A percentile compares a stretch with the other conserved stretches of the same genome.
Evolutionary conservation across 1,140 invertebrate species (phyloP).

Genomic region (Lucilia cuprina): DNA sequence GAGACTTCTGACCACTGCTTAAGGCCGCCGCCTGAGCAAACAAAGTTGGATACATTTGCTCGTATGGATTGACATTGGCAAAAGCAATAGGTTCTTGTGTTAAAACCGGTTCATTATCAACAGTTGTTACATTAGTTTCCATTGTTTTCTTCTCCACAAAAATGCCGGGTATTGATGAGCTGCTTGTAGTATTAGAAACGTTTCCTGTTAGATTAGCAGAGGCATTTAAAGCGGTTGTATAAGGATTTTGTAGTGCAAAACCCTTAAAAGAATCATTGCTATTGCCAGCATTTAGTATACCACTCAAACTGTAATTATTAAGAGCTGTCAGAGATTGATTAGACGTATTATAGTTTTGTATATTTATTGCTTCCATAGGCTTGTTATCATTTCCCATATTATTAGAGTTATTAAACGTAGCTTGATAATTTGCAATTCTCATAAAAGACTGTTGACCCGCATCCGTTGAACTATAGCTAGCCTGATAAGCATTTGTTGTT

Average conservation of each 20-base stretch:
- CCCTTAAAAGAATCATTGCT: constrained; percentile 27
- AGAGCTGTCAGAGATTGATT: constrained; percentile 37
- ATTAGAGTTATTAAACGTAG: neutral
- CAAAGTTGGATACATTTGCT: constrained; percentile 57
- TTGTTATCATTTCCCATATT: neutral
- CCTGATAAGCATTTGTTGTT: neutral
- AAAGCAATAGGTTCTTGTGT: constrained; percentile 50
- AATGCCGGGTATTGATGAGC: constrained; percentile 34
- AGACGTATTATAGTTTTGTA: constrained; percentile 49
- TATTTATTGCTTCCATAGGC: constrained; percentile 25
- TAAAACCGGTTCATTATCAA: neutral
- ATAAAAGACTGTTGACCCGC: neutral
- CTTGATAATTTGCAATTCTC: neutral
- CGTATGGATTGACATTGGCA: constrained; percentile 58
- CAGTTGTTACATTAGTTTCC: neutral
- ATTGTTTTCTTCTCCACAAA: constrained; percentile 37
- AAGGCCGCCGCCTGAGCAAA: constrained; percentile 47
- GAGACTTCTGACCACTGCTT: neutral
- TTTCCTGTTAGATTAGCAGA: neutral
- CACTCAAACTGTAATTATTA: constrained; percentile 50
- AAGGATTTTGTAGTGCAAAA: constrained; percentile 41
- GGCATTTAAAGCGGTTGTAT: constrained; percentile 38
- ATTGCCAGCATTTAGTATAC: constrained; percentile 25
- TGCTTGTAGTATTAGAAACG: constrained; percentile 15
- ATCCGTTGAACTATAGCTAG: neutral